Evolutionary conservation across 2,113 vertebrate species (phyloP), one percentile per base, ranked within the genome.

Genomic region (Tretioscincus oriximinensis): DNA sequence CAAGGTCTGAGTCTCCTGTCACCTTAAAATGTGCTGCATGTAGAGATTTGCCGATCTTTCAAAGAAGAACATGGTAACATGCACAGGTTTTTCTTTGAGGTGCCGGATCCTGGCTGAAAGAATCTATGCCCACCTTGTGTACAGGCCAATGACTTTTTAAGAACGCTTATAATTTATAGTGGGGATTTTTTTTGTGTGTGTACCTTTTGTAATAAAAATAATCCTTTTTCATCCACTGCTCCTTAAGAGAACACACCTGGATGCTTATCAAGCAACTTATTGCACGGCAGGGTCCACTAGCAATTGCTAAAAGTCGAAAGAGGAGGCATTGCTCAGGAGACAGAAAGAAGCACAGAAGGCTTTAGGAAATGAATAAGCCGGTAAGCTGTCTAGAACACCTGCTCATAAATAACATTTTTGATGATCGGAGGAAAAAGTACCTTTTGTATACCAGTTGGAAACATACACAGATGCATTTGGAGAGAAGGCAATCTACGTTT

Each of bases 351-450:
- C 47, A 67, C 29, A 35, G 7, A 74, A 67, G 72, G 22, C 51
- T 68, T 66, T 74, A 29, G 31, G 26, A 76, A 68, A 75, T 76
- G 68, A 61, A 26, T 68, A 69, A 60, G 54, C 35, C n/a, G n/a
- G 71, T 75, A 76, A 76, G 54, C 65, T 81, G 69, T 61, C 80
- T 47, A 20, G 65, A 69, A 69, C 80, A 81, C 80, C 80, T 81
- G 80, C n/a, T 76, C 69, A 70, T 28, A 61, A 76, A 47, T 21
- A 28, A 76, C 26, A 28, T 47, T 61, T 63, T 68, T 61, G 26
- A 81, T 60, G 66, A 69, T 5, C 35, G 12, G n/a, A 64, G 61
- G 76, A 69, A 63, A 69, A 81, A 70, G 69, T 28, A 60, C 1
- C 35, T 67, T 20, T 26, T 20, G 8, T 5, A 14, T 51, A 58